Evolutionary conservation across 2,113 vertebrate species (phyloP), one percentile per base, ranked within the genome.

Genomic region (Trematomus loennbergii): DNA sequence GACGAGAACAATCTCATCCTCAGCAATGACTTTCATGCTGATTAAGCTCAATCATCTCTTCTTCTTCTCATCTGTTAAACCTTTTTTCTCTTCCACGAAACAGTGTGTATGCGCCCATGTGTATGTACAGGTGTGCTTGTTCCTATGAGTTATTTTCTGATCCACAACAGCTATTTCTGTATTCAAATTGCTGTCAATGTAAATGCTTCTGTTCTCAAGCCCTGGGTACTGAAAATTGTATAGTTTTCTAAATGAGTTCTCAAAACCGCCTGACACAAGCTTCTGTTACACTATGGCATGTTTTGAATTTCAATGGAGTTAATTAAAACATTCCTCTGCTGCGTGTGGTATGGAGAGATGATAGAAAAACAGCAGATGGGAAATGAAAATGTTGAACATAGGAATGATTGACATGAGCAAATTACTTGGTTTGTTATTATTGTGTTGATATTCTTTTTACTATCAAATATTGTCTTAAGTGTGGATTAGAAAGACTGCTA

Each of bases 291-390:
- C 6, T 6, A 20, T 12, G 49, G 10, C 40, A 70, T 53, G 45
- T 48, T 87, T 67, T 57, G 66, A 82, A 86, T 88, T 64, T 9
- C 25, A 48, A 29, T 75, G 3, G 9, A 55, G 55, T 68, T 81
- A 65, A 82, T 89, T 76, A 76, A 79, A 82, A 50, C n/a, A 64
- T 76, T 83, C 50, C 62, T 40, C 12, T 22, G 64, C n/a, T n/a
- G n/a, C n/a, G n/a, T 36, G 17, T 9, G 22, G n/a, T 12, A 8
- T 25, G 33, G 4, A 29, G 43, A 60, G 4, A 58, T 72, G 62
- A 57, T 70, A 76, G 75, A 57, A 70, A 69, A 74, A 70, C 49
- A 71, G 25, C 36, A 54, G 25, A 52, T 67, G 29, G 15, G 50
- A 67, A 61, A 48, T 36, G 29, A 36, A 40, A 17, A 61, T 43